Conservation (phyloP, 2,888 invertebrate species). For the Thereva nobilitata region DNA sequence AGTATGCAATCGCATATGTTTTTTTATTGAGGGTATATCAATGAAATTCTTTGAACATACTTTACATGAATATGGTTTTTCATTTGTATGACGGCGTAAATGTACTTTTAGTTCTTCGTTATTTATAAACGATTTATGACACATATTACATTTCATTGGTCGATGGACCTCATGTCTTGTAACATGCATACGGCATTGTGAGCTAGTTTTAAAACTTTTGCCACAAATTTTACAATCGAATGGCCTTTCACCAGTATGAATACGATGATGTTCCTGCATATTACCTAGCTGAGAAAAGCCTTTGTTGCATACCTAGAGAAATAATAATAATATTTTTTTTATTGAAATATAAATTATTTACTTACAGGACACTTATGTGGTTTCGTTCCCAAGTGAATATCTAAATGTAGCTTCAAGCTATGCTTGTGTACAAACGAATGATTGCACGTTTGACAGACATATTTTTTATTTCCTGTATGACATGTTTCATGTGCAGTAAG, state of each 20-base stretch:
- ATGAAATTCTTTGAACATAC: slow-evolving; percentile 64
- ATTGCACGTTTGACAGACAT: slow-evolving; percentile 71
- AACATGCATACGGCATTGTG: slow-evolving; percentile 70
- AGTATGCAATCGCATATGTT: slow-evolving; percentile 69
- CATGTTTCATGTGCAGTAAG: slow-evolving; percentile 72
- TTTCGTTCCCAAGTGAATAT: slow-evolving; percentile 66
- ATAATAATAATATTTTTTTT: background rate
- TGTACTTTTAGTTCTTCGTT: slow-evolving; percentile 27
- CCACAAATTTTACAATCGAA: slow-evolving; percentile 70
- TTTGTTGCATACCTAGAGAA: slow-evolving; percentile 66
- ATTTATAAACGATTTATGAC: slow-evolving; percentile 61
- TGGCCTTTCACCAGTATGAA: slow-evolving; percentile 79
- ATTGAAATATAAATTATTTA: background rate
- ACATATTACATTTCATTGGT: slow-evolving; percentile 64
- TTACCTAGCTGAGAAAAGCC: slow-evolving; percentile 79
- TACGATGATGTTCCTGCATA: slow-evolving; percentile 74
- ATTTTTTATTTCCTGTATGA: slow-evolving; percentile 73
- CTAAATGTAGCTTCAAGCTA: slow-evolving; percentile 73
- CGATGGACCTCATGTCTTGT: slow-evolving; percentile 60
- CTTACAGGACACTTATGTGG: slow-evolving; percentile 49
- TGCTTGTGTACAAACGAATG: slow-evolving; percentile 78
- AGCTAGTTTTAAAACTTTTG: slow-evolving; percentile 73
- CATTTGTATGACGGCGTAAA: slow-evolving; percentile 36
- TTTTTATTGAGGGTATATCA: slow-evolving; percentile 66
- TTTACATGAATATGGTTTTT: slow-evolving; percentile 52